Percentiles rank a stretch among this genome's conserved stretches.
These are phyloP conservation scores for Phortica okadai DNA, from an alignment of 2,888 invertebrate species.

Conservation along the genomic window DNA sequence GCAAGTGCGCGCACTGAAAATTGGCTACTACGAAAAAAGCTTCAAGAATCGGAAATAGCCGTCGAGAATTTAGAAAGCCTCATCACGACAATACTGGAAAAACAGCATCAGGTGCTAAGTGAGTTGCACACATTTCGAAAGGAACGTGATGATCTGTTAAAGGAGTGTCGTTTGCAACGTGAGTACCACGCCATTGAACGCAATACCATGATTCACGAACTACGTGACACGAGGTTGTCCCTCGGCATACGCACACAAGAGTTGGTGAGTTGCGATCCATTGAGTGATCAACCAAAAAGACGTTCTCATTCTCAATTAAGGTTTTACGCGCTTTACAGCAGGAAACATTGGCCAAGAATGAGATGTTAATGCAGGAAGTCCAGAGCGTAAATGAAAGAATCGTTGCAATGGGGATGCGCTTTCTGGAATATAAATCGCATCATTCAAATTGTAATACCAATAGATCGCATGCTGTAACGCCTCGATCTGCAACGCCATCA, in stretches of 20 bases:
- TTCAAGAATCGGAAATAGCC: conserved; percentile 60
- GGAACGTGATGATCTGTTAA: conserved; percentile 60
- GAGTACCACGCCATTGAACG: conserved; percentile 70
- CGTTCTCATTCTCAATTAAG: background rate
- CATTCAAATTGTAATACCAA: background rate
- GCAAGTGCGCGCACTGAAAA: conserved; percentile 66
- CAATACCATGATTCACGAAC: conserved; percentile 61
- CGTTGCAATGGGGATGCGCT: conserved; percentile 62
- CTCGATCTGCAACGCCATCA: too few relatives aligned
- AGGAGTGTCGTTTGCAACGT: conserved; percentile 65
- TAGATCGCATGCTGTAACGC: too few relatives aligned
- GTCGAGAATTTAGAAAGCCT: conserved; percentile 68
- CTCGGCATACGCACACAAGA: conserved; percentile 47
- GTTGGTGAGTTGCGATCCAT: conserved; percentile 49
- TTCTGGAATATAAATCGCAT: conserved; percentile 55
- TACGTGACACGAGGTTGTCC: conserved; percentile 58
- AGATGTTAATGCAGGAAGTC: conserved; percentile 48
- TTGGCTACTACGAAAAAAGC: conserved; percentile 65
- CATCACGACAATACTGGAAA: conserved; percentile 66
- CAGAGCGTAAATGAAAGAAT: conserved; percentile 62
- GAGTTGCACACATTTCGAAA: conserved; percentile 66
- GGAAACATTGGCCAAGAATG: conserved; percentile 50
- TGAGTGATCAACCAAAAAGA: background rate
- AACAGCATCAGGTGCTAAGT: conserved; percentile 66
- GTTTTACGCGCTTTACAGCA: conserved; percentile 46